Evolutionary conservation across 1,140 invertebrate genomes (phyloP).

Genomic region (Mya arenaria): DNA sequence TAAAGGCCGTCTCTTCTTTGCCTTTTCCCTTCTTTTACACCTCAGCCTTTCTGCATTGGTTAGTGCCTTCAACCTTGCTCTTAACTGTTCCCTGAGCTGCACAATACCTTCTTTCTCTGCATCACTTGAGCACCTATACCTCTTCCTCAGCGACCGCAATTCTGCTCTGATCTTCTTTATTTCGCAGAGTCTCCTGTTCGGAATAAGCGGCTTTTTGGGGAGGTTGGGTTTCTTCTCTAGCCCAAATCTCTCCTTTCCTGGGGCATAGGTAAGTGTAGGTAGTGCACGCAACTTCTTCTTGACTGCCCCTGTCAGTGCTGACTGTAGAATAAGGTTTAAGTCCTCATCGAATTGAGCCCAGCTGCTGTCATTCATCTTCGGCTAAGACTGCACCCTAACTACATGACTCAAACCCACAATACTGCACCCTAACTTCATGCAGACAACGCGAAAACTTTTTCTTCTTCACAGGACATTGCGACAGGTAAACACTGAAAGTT

Average conservation of each 20-base stretch:
- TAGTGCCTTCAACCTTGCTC: background rate
- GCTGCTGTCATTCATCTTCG: slow-evolving; percentile 8
- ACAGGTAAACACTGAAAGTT: too few relatives aligned
- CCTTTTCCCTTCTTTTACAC: slow-evolving; percentile 1
- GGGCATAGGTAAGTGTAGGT: background rate
- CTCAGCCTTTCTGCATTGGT: background rate
- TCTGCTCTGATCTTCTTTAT: slow-evolving; percentile 11
- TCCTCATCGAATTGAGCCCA: slow-evolving; percentile 25
- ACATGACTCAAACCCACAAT: too few relatives aligned
- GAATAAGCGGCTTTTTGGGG: background rate
- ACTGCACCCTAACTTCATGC: too few relatives aligned
- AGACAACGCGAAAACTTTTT: too few relatives aligned
- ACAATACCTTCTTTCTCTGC: slow-evolving; percentile 16
- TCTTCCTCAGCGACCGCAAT: background rate
- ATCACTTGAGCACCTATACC: slow-evolving; percentile 3
- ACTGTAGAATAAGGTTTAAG: background rate
- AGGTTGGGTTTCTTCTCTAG: too few relatives aligned
- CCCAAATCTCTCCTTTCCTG: slow-evolving; percentile 14
- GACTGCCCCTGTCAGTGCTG: slow-evolving; percentile 3
- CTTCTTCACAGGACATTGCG: too few relatives aligned
- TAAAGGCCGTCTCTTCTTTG: background rate
- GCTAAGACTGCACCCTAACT: too few relatives aligned
- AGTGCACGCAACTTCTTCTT: slow-evolving; percentile 9
- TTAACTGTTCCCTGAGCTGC: background rate
- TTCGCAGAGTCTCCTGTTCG: slow-evolving; percentile 17